Percentiles rank a stretch among this genome's conserved stretches.
phyloP scores from a whole-genome alignment of 2,888 invertebrate genomes.

The Rhamphomyia laevipes region DNA sequence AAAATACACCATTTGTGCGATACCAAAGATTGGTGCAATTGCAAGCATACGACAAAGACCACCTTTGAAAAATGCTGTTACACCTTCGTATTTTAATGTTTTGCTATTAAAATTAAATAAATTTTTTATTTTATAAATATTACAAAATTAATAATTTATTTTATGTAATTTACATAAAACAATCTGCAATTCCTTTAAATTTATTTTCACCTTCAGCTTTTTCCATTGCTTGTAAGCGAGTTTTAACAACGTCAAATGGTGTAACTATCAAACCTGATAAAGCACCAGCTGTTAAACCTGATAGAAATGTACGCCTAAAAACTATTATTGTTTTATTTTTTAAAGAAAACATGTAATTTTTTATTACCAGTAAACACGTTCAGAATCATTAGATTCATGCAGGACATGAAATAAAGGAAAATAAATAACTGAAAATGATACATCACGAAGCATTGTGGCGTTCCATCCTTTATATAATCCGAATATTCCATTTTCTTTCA shows the following conservation, averaged over 20 bases:
- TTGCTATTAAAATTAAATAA: conserved; percentile 43
- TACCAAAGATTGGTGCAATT: conserved; percentile 96
- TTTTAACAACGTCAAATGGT: conserved; percentile 93
- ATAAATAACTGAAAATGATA: conserved; percentile 86
- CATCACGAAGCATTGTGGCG: conserved; percentile 79
- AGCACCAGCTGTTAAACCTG: conserved; percentile 77
- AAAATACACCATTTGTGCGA: conserved; percentile 96
- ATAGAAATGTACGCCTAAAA: conserved; percentile 75
- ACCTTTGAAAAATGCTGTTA: conserved; percentile 92
- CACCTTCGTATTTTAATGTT: conserved; percentile 80
- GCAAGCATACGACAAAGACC: conserved; percentile 96
- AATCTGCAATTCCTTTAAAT: conserved; percentile 80
- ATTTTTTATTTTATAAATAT: no score
- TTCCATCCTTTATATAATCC: conserved; percentile 85
- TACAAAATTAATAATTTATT: no score
- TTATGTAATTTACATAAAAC: conserved; percentile 62
- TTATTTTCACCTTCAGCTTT: conserved; percentile 75
- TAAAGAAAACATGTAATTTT: conserved; percentile 24
- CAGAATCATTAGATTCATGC: conserved; percentile 45
- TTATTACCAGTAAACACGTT: no score
- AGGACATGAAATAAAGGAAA: conserved; percentile 89
- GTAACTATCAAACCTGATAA: conserved; percentile 73
- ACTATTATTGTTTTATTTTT: conserved; percentile 41
- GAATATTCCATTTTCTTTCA: conserved; percentile 67
- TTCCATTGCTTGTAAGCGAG: conserved; percentile 79